These are phyloP conservation scores for Habropoda laboriosa DNA, from an alignment of 1,140 invertebrate genomes.

Conservation along the genomic window DNA sequence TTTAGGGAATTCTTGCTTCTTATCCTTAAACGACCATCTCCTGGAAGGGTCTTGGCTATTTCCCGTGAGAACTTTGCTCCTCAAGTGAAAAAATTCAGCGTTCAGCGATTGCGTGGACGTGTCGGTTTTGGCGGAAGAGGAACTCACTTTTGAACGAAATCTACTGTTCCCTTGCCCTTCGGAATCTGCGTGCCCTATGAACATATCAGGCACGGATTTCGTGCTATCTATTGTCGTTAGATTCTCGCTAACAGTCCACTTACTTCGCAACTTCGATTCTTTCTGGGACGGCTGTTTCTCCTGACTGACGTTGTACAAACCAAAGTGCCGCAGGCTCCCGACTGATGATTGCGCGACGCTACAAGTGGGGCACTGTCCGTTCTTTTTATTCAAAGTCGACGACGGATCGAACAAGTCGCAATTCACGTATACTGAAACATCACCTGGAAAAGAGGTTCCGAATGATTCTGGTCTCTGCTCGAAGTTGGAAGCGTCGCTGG, in stretches of 20 bases:
- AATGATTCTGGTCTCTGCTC: slow-evolving; percentile 46
- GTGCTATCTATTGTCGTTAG: slow-evolving; percentile 41
- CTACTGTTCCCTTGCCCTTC: slow-evolving; percentile 24
- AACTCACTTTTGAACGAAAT: slow-evolving; percentile 43
- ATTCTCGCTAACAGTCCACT: slow-evolving; percentile 77
- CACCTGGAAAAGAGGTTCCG: slow-evolving; percentile 72
- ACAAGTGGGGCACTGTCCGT: slow-evolving; percentile 5
- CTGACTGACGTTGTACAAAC: slow-evolving; percentile 53
- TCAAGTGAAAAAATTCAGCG: slow-evolving; percentile 71
- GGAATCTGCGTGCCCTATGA: slow-evolving; percentile 34
- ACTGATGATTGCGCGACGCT: background rate
- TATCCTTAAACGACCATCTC: slow-evolving; percentile 29
- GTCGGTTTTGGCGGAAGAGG: slow-evolving; percentile 39
- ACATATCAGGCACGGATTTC: slow-evolving; percentile 58
- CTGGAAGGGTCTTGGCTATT: slow-evolving; percentile 38
- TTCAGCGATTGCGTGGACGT: slow-evolving; percentile 66
- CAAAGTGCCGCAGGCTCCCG: slow-evolving; percentile 56
- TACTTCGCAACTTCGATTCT: slow-evolving; percentile 74
- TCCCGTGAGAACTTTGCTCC: slow-evolving; percentile 61
- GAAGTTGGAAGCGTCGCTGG: background rate
- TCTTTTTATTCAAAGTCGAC: background rate
- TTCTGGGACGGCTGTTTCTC: slow-evolving; percentile 49
- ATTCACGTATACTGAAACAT: slow-evolving; percentile 73
- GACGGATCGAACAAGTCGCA: slow-evolving; percentile 69
- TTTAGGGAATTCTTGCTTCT: background rate